Percentiles rank a stretch among this genome's conserved stretches.
Evolutionary conservation across 2,888 invertebrate species (phyloP).

Genomic region (Tryphoninae sp.): DNA sequence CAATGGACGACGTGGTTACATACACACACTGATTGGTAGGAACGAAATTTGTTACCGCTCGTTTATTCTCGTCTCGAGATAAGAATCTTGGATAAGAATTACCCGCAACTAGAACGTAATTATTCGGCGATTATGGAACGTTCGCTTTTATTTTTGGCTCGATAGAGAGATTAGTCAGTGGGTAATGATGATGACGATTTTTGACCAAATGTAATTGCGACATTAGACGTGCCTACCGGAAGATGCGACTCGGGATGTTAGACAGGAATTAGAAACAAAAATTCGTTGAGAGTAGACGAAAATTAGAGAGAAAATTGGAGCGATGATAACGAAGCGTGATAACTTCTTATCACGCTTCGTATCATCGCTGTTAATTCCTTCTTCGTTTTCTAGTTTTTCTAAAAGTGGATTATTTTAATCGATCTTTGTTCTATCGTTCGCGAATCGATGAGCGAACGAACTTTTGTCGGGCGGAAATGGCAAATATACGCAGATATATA

Average conservation of each 20-base stretch:
- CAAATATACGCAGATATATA: neutral
- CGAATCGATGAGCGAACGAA: conserved; percentile 31
- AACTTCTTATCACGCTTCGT: no score
- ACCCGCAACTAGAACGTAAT: conserved; percentile 28
- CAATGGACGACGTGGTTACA: conserved; percentile 35
- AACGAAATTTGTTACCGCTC: conserved; percentile 33
- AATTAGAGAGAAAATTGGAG: neutral
- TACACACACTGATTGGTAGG: neutral
- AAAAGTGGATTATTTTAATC: neutral
- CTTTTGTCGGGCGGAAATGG: conserved; percentile 8
- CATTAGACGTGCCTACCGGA: conserved; percentile 2
- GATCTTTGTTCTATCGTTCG: neutral
- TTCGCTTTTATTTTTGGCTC: neutral
- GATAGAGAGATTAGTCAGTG: conserved; percentile 16
- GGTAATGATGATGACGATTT: conserved; percentile 50
- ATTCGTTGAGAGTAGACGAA: neutral
- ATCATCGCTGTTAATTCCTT: neutral
- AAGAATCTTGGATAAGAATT: conserved; percentile 35
- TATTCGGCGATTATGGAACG: conserved; percentile 45
- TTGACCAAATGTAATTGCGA: conserved; percentile 21
- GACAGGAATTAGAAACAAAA: neutral
- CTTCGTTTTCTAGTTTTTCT: neutral
- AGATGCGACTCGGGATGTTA: neutral
- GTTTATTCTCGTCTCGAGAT: conserved; percentile 49
- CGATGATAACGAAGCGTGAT: neutral